Evolutionary conservation across 2,797 vertebrate genomes (phyloP).

Genomic region (Phylloscopus collybita): DNA sequence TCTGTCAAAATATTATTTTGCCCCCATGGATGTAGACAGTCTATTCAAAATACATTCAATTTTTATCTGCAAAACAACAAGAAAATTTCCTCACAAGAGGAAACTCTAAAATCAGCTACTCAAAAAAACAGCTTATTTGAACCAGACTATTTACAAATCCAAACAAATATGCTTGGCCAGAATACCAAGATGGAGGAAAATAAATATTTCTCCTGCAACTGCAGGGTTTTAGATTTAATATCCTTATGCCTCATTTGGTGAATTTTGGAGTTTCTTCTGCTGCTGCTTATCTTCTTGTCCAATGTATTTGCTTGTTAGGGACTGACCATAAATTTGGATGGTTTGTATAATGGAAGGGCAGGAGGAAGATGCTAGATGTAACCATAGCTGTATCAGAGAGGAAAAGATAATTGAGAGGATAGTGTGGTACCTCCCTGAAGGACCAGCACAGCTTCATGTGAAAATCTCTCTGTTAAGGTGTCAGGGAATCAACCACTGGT

Average conservation of each 20-base stretch:
- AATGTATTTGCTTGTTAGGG: neutral
- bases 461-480: neutral
- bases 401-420: neutral
- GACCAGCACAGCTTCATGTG: neutral
- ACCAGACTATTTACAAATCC: conserved; percentile 37
- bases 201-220: conserved; percentile 11
- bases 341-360: neutral
- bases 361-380: neutral
- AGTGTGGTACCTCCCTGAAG: neutral
- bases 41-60: conserved; percentile 56
- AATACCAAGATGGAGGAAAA: conserved; percentile 28
- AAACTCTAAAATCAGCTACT: conserved; percentile 45
- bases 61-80: conserved; percentile 66
- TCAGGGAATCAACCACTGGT: neutral
- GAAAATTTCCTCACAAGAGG: conserved; percentile 50
- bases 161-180: conserved; percentile 32
- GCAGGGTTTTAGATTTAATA: neutral
- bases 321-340: neutral
- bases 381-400: neutral
- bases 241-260: neutral
- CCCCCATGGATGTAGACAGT: conserved; percentile 24
- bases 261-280: neutral
- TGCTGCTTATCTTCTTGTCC: neutral
- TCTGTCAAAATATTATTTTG: conserved; percentile 67
- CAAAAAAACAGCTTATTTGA: conserved; percentile 33